Percentiles rank a stretch among this genome's conserved stretches.
phyloP scores from a whole-genome alignment of 1,140 invertebrate species.

The Drusus annulatus region DNA sequence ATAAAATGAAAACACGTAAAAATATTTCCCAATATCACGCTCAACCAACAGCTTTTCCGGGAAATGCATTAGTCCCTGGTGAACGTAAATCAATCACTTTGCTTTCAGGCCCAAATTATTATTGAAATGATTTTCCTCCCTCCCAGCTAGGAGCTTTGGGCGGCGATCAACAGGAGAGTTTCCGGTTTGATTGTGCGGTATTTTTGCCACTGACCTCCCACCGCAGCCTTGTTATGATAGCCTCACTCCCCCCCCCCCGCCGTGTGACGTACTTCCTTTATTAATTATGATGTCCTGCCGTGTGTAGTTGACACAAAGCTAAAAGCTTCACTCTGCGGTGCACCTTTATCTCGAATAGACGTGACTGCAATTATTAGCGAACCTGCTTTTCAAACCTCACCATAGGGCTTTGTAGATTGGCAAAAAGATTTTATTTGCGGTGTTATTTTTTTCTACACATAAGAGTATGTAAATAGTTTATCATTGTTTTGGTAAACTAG shows the following conservation, averaged over 20 bases:
- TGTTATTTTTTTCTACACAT: too few relatives aligned
- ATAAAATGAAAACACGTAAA: too few relatives aligned
- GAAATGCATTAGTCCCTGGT: conserved; percentile 9
- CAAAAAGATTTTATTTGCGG: too few relatives aligned
- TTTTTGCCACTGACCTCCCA: conserved; percentile 1
- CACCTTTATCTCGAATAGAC: conserved; percentile 9
- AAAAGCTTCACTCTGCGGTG: conserved; percentile 32
- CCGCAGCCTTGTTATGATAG: conserved; percentile 20
- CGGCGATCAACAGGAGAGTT: conserved; percentile 7
- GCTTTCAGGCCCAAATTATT: neutral
- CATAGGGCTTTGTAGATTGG: too few relatives aligned
- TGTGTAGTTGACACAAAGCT: conserved; percentile 23
- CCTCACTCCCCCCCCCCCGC: neutral
- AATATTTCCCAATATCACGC: too few relatives aligned
- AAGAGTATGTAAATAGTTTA: too few relatives aligned
- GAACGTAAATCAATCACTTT: conserved; percentile 14
- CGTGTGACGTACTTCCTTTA: conserved; percentile 11
- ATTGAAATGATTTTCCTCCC: neutral
- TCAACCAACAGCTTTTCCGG: conserved; percentile 9
- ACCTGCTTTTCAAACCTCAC: neutral
- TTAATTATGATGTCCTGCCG: conserved; percentile 35
- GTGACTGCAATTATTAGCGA: neutral
- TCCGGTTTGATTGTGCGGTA: conserved; percentile 21
- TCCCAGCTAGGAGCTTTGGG: neutral
- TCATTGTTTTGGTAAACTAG: too few relatives aligned